Evolutionary conservation across 2,113 vertebrate species (phyloP).

Genomic region (Himantopus leucocephalus): DNA sequence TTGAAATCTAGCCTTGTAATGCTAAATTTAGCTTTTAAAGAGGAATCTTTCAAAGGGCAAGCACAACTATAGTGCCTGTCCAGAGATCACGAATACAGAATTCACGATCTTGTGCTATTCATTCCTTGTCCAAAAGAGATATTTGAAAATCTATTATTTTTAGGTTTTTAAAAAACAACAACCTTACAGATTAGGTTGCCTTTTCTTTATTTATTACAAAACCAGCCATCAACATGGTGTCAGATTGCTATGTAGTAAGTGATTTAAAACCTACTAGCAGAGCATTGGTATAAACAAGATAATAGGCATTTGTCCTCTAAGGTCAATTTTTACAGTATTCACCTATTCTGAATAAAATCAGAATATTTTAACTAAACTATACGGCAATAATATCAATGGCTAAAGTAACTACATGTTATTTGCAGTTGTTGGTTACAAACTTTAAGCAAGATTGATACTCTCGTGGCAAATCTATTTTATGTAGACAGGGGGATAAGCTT

Average conservation of each 20-base stretch:
- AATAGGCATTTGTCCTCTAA: not conserved
- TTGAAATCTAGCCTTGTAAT: not conserved
- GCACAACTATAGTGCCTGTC: not conserved
- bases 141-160: not conserved
- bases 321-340: conserved; percentile 22
- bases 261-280: conserved; percentile 31
- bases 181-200: not conserved
- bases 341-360: not conserved
- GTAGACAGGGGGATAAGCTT: not conserved
- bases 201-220: conserved; percentile 15
- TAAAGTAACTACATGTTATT: not conserved
- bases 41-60: not conserved
- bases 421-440: not conserved
- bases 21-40: not conserved
- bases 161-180: not conserved
- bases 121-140: not conserved
- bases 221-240: not conserved
- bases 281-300: conserved; percentile 25
- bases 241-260: not conserved
- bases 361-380: not conserved
- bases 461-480: not conserved
- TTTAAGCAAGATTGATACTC: not conserved
- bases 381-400: not conserved
- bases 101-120: not conserved
- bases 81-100: not conserved